phyloP scores from a whole-genome alignment of 1,140 invertebrate genomes.

The Thaumatotibia leucotreta region DNA sequence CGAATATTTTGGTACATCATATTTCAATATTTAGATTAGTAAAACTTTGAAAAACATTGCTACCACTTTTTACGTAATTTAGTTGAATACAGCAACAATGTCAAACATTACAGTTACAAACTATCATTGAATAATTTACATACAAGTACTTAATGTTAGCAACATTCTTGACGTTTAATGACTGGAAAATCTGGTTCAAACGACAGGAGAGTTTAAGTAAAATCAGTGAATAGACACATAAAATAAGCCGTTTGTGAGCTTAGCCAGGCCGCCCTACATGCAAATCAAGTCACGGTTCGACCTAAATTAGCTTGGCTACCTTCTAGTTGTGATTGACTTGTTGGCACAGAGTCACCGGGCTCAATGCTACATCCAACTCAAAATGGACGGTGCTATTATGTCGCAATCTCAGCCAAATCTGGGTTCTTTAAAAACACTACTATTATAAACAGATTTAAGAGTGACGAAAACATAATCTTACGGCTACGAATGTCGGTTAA shows the following conservation, averaged over 20 bases:
- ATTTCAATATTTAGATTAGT: not conserved
- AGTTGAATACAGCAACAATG: not conserved
- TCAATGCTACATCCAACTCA: slow-evolving; percentile 53
- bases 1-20: too few species aligned
- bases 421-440: slow-evolving; percentile 45
- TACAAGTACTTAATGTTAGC: not conserved
- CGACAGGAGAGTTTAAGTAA: slow-evolving; percentile 42
- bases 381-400: slow-evolving; percentile 52
- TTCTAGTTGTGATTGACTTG: slow-evolving; percentile 50
- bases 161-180: slow-evolving; percentile 37
- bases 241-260: slow-evolving; percentile 44
- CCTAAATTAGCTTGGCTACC: slow-evolving; percentile 60
- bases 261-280: slow-evolving; percentile 54
- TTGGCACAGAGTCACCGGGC: slow-evolving; percentile 30
- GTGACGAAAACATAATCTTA: slow-evolving; percentile 22
- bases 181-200: slow-evolving; percentile 39
- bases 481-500: slow-evolving; percentile 14
- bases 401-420: slow-evolving; percentile 43
- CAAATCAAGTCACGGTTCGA: slow-evolving; percentile 71
- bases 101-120: not conserved
- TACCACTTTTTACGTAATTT: not conserved
- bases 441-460: slow-evolving; percentile 68
- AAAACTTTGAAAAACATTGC: not conserved
- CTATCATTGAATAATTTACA: not conserved
- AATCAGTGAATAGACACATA: slow-evolving; percentile 55